phyloP scores from a whole-genome alignment of 2,888 invertebrate species.

The Eustalomyia histrio region DNA sequence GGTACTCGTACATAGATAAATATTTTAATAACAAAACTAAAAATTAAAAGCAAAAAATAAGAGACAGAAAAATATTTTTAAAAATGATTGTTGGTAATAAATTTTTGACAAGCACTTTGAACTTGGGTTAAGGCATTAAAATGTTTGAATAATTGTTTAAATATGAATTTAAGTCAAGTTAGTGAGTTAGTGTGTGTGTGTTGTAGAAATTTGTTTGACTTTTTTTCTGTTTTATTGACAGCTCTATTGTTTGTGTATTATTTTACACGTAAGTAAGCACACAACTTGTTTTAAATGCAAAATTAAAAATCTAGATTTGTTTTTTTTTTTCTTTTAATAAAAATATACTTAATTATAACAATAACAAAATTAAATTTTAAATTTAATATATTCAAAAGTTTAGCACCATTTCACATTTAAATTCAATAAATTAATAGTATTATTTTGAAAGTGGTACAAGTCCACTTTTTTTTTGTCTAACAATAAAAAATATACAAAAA shows the following conservation, averaged over 20 bases:
- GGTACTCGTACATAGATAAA: constrained; percentile 5
- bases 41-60: neutral
- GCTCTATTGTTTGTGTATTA: neutral
- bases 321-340: constrained; percentile 1
- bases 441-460: no score
- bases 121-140: constrained; percentile 44
- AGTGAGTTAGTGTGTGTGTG: constrained; percentile 11
- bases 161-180: neutral
- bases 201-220: neutral
- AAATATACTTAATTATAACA: no score
- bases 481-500: no score
- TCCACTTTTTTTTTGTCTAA: no score
- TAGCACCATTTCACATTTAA: no score
- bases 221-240: constrained; percentile 27
- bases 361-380: no score
- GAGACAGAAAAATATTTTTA: neutral
- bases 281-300: constrained; percentile 13
- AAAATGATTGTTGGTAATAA: constrained; percentile 5
- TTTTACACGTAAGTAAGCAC: constrained; percentile 35
- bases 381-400: no score
- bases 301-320: neutral
- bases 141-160: constrained; percentile 9
- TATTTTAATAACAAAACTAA: neutral
- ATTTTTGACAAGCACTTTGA: constrained; percentile 54
- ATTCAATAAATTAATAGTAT: no score